Evolutionary conservation across 2,888 invertebrate species (phyloP).

Genomic region (Drosophila subsilvestris): DNA sequence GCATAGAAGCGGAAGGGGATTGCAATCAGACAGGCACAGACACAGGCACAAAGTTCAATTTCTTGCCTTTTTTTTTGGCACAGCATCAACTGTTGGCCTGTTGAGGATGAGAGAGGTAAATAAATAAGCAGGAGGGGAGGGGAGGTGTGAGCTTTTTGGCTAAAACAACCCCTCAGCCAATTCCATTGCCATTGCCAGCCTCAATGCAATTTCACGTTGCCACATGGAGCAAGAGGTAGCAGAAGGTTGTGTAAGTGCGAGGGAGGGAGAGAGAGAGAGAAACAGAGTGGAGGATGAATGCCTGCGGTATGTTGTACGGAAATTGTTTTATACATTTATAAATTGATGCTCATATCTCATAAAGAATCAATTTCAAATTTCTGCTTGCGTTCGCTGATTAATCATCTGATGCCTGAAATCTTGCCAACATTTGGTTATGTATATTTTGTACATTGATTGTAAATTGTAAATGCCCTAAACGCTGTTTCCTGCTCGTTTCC

Average conservation of each 20-base stretch:
- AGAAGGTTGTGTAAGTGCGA: not conserved
- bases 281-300: not conserved
- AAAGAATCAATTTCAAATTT: conserved; percentile 19
- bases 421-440: conserved; percentile 30
- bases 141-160: conserved; percentile 46
- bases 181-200: conserved; percentile 83
- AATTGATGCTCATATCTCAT: not conserved
- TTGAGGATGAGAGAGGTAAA: conserved; percentile 26
- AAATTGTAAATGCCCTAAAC: conserved; percentile 7
- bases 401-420: conserved; percentile 5
- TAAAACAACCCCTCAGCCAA: conserved; percentile 70
- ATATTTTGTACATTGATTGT: not conserved
- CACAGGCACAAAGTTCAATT: conserved; percentile 70
- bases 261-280: not conserved
- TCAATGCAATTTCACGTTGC: conserved; percentile 73
- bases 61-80: conserved; percentile 70
- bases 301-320: not conserved
- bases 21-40: conserved; percentile 70
- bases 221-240: conserved; percentile 17
- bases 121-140: conserved; percentile 8
- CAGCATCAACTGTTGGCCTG: conserved; percentile 63
- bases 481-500: not conserved
- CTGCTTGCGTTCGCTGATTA: conserved; percentile 25
- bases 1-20: conserved; percentile 39
- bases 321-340: not conserved